phyloP scores from a whole-genome alignment of 2,797 vertebrate species.

The Prionace glauca region DNA sequence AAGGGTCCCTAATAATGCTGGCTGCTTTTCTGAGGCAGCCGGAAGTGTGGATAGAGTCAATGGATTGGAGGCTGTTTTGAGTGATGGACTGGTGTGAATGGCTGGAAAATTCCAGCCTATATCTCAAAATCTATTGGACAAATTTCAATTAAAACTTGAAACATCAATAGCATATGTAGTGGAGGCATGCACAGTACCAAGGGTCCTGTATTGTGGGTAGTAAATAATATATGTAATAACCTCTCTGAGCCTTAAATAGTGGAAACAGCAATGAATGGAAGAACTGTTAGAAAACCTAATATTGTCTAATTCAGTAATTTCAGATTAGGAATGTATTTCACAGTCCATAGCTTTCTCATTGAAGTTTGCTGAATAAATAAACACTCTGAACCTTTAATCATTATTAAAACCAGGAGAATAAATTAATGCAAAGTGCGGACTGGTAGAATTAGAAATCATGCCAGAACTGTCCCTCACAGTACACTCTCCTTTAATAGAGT shows the following conservation, averaged over 20 bases:
- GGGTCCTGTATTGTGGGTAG: background rate
- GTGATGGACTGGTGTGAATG: too few species aligned
- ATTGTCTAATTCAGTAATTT: background rate
- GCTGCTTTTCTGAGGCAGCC: too few species aligned
- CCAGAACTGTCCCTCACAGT: background rate
- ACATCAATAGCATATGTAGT: background rate
- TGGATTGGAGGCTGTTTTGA: too few species aligned
- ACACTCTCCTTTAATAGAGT: background rate
- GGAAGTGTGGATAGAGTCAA: too few species aligned
- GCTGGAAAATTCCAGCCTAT: background rate
- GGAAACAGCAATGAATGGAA: background rate
- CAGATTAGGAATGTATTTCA: background rate
- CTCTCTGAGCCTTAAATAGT: background rate
- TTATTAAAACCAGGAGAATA: background rate
- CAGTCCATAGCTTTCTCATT: background rate
- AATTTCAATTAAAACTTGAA: background rate
- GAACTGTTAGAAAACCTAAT: background rate
- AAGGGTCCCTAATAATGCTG: too few species aligned
- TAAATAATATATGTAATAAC: background rate
- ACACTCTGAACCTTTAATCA: background rate
- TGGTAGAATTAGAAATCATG: slow-evolving; percentile 10
- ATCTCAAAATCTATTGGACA: background rate
- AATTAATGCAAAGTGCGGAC: background rate
- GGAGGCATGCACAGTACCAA: background rate
- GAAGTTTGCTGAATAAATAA: background rate